Evolutionary conservation across 1,140 invertebrate genomes (phyloP).

Genomic region (Drosophila subpulchrella): DNA sequence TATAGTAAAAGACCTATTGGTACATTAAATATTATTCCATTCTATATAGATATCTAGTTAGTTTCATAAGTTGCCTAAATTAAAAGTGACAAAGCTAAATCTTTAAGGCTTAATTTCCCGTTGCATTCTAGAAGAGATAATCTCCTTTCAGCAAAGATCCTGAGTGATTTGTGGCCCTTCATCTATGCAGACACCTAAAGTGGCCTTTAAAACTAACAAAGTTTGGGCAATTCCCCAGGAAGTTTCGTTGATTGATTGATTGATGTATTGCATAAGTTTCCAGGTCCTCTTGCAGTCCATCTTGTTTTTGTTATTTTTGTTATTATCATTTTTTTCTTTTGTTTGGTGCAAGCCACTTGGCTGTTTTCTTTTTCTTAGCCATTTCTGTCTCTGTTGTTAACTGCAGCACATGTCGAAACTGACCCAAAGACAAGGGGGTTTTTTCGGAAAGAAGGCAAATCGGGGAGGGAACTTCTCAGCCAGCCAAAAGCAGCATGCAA

Average conservation of each 20-base stretch:
- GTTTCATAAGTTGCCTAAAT: not conserved
- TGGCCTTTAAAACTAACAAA: not conserved
- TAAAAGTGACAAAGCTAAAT: not conserved
- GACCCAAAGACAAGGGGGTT: conserved; percentile 34
- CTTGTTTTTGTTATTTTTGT: not conserved
- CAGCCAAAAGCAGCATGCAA: conserved; percentile 48
- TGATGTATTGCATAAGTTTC: conserved; percentile 28
- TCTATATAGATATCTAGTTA: too few relatives aligned
- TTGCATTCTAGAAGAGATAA: not conserved
- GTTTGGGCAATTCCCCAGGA: not conserved
- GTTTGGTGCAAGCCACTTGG: conserved; percentile 17
- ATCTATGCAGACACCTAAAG: conserved; percentile 13
- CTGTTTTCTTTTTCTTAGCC: conserved; percentile 27
- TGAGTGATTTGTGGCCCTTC: conserved; percentile 21
- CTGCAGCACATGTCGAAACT: conserved; percentile 58
- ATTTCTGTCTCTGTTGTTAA: conserved; percentile 43
- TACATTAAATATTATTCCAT: too few relatives aligned
- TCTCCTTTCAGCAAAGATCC: not conserved
- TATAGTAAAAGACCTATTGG: too few relatives aligned
- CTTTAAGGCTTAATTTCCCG: not conserved
- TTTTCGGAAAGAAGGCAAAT: not conserved
- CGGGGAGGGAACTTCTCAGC: not conserved
- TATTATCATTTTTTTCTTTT: conserved; percentile 2
- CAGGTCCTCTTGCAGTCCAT: conserved; percentile 35
- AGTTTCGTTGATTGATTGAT: conserved; percentile 26